Conservation (phyloP, 1,140 invertebrate genomes). For the Pectinophora gossypiella region DNA sequence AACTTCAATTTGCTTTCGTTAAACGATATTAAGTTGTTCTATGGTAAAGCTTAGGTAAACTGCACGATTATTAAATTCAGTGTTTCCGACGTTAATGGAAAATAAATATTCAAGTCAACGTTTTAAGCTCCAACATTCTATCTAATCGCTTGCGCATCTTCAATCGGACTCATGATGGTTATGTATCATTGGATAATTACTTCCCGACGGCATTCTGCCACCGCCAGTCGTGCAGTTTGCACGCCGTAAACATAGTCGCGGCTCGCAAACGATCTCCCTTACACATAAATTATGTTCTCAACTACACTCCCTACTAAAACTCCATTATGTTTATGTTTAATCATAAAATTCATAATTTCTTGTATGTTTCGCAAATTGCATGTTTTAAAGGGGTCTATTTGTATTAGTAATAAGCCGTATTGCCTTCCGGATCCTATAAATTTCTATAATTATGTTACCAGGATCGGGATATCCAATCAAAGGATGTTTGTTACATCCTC, state of each 20-base stretch:
- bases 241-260: slow-evolving; percentile 26
- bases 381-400: too few species aligned
- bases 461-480: not conserved
- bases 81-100: too few species aligned
- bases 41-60: too few species aligned
- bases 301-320: slow-evolving; percentile 19
- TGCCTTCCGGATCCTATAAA: not conserved
- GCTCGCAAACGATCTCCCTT: not conserved
- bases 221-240: slow-evolving; percentile 27
- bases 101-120: too few species aligned
- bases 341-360: slow-evolving; percentile 9
- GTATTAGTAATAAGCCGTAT: too few species aligned
- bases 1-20: too few species aligned
- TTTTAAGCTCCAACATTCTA: too few species aligned
- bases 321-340: slow-evolving; percentile 24
- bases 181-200: slow-evolving; percentile 25
- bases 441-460: not conserved
- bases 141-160: slow-evolving; percentile 15
- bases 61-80: too few species aligned
- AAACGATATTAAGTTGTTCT: too few species aligned
- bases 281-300: not conserved
- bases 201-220: slow-evolving; percentile 22
- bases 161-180: slow-evolving; percentile 9
- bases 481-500: not conserved
- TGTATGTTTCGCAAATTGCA: too few species aligned